Conservation (phyloP, 2,888 invertebrate species). For the Sminthurides aquaticus region DNA sequence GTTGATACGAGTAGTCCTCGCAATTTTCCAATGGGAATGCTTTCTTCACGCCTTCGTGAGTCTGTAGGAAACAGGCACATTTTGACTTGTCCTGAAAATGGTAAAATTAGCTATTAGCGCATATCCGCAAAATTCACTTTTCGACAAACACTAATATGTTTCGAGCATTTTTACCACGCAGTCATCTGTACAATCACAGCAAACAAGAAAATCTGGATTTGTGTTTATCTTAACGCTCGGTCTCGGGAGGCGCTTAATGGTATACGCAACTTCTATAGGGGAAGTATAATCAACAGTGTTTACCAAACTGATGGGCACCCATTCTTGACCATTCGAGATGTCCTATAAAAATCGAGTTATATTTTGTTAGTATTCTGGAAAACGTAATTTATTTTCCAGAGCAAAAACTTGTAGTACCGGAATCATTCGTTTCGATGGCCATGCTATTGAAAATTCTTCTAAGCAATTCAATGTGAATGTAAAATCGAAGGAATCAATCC, state of each 20-base stretch:
- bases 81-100: constrained; percentile 67
- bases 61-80: constrained; percentile 84
- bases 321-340: constrained; percentile 75
- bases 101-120: background rate
- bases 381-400: background rate
- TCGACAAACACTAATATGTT: constrained; percentile 5
- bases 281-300: constrained; percentile 76
- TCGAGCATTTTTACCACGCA: constrained; percentile 57
- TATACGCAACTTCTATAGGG: constrained; percentile 79
- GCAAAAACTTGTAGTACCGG: background rate
- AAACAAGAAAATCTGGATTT: constrained; percentile 74
- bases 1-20: constrained; percentile 66
- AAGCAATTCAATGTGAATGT: constrained; percentile 70
- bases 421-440: background rate
- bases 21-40: constrained; percentile 47
- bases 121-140: no score
- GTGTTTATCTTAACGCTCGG: constrained; percentile 75
- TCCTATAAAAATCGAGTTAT: constrained; percentile 54
- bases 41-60: constrained; percentile 65
- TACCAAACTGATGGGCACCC: constrained; percentile 74
- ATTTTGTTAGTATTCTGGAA: background rate
- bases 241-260: constrained; percentile 72
- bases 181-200: constrained; percentile 88
- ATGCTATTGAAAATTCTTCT: constrained; percentile 61
- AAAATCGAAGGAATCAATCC: constrained; percentile 86